Conservation (phyloP, 30 jellyfish, hydroid and myxozoan genomes). For the Mastigias papua region DNA sequence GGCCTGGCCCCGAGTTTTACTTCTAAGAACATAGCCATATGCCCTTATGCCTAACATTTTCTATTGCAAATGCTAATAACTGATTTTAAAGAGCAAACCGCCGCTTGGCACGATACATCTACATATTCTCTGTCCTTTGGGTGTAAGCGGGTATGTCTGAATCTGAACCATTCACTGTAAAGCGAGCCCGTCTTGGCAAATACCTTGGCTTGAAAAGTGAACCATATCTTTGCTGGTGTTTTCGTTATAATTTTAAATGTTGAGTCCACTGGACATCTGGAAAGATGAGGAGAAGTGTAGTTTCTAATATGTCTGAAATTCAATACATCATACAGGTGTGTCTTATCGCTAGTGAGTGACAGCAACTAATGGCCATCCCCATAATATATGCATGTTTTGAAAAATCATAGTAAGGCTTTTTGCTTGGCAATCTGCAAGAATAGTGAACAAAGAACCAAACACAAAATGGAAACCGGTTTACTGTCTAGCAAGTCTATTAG, state of each 20-base stretch:
- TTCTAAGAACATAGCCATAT: background rate
- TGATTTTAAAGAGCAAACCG: slow-evolving; percentile 37
- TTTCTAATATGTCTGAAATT: too few relatives aligned
- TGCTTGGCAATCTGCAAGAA: too few relatives aligned
- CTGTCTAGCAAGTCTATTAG: too few relatives aligned
- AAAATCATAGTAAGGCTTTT: too few relatives aligned
- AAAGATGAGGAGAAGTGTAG: background rate
- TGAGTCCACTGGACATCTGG: slow-evolving; percentile 56
- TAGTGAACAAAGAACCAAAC: too few relatives aligned
- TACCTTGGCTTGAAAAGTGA: slow-evolving; percentile 54
- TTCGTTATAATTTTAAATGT: slow-evolving; percentile 10
- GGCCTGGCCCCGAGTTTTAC: too few relatives aligned
- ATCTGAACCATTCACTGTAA: slow-evolving; percentile 14
- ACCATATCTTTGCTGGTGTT: slow-evolving; percentile 31
- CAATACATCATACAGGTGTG: too few relatives aligned
- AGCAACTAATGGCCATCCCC: too few relatives aligned
- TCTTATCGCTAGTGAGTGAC: too few relatives aligned
- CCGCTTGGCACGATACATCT: slow-evolving; percentile 65
- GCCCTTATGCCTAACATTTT: slow-evolving; percentile 1
- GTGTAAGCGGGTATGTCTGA: slow-evolving; percentile 2
- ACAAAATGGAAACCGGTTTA: too few relatives aligned
- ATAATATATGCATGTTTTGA: too few relatives aligned
- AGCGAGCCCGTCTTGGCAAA: slow-evolving; percentile 4
- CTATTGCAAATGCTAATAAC: slow-evolving; percentile 47
- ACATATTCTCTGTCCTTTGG: slow-evolving; percentile 35